Evolutionary conservation across 2,113 vertebrate species (phyloP).

Genomic region (Neodon shergylaensis): DNA sequence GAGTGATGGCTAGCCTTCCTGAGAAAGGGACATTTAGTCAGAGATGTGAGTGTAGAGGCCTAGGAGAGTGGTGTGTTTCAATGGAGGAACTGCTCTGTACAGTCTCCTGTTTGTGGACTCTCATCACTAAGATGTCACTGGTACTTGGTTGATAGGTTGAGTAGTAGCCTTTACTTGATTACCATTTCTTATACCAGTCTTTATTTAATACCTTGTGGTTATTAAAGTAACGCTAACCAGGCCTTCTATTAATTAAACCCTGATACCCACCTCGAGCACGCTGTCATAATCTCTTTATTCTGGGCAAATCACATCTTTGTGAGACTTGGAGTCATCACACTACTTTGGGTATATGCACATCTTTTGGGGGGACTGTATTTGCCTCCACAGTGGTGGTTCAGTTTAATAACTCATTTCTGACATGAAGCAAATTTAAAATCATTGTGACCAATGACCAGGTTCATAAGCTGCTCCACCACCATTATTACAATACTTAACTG

Average conservation of each 20-base stretch:
- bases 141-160: conserved; percentile 6
- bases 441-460: conserved; percentile 48
- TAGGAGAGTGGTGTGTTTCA: not conserved
- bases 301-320: conserved; percentile 1
- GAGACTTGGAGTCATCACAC: not conserved
- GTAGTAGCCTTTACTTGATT: conserved; percentile 4
- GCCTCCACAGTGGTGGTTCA: not conserved
- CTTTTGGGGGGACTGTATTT: not conserved
- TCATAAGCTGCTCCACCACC: conserved; percentile 45
- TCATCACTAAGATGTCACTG: not conserved
- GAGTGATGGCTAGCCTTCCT: not conserved
- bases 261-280: not conserved
- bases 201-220: not conserved
- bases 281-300: not conserved
- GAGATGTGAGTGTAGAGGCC: not conserved
- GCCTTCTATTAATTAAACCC: not conserved
- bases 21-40: not conserved
- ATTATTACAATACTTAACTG: conserved; percentile 60
- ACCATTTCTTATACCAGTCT: not conserved
- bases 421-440: conserved; percentile 63
- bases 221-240: conserved; percentile 33
- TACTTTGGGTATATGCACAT: not conserved
- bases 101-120: not conserved
- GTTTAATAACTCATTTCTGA: conserved; percentile 25
- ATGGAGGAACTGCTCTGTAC: not conserved